These are phyloP conservation scores for Centropristis striata DNA, from an alignment of 2,113 vertebrate species.

Conservation along the genomic window DNA sequence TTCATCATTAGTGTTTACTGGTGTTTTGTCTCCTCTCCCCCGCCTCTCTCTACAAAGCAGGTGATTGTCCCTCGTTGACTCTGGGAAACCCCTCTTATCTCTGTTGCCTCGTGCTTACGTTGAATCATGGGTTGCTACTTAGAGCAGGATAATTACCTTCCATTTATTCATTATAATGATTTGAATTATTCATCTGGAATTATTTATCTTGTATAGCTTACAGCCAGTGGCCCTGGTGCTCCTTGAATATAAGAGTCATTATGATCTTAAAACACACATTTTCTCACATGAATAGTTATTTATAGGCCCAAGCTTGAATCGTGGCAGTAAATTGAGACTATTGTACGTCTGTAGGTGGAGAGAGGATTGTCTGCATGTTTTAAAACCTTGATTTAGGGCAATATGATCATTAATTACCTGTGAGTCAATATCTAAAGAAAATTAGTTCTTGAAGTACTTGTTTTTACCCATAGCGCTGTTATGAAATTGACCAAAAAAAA, in stretches of 20 bases:
- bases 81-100: slow-evolving; percentile 57
- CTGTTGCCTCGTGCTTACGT: slow-evolving; percentile 43
- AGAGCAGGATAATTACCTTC: slow-evolving; percentile 59
- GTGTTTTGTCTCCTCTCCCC: slow-evolving; percentile 57
- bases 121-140: slow-evolving; percentile 55
- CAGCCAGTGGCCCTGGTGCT: slow-evolving; percentile 7
- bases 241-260: slow-evolving; percentile 22
- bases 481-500: no score
- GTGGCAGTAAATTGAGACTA: background rate
- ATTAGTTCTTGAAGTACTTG: background rate
- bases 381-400: background rate
- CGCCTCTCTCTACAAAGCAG: slow-evolving; percentile 58
- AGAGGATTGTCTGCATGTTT: background rate
- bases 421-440: background rate
- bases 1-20: slow-evolving; percentile 49
- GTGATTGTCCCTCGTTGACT: slow-evolving; percentile 74
- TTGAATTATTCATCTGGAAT: slow-evolving; percentile 75
- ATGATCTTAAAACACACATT: slow-evolving; percentile 34
- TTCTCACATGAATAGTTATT: slow-evolving; percentile 30
- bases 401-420: no score
- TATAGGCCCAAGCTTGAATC: slow-evolving; percentile 3
- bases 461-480: no score
- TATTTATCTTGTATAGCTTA: slow-evolving; percentile 41
- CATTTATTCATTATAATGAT: slow-evolving; percentile 72
- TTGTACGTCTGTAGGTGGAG: background rate